phyloP scores from a whole-genome alignment of 1,140 invertebrate genomes.

The Diachasmimorpha longicaudata region DNA sequence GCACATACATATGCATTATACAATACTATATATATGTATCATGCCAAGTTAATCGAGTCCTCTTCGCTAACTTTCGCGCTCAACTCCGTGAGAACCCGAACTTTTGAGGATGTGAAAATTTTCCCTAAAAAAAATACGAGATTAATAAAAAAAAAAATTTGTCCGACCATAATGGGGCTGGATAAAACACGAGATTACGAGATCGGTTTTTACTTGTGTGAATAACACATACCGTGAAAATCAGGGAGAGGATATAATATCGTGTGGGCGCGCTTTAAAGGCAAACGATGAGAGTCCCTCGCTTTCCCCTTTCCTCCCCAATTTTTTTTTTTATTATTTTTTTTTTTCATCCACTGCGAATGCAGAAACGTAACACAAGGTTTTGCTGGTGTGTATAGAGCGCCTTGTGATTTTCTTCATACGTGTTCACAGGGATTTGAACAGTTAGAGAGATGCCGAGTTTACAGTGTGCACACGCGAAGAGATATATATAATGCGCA shows the following conservation, averaged over 20 bases:
- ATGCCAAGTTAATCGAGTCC: neutral
- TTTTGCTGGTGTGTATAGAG: conserved; percentile 3
- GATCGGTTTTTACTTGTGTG: neutral
- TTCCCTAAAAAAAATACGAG: neutral
- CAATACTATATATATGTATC: neutral
- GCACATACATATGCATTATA: neutral
- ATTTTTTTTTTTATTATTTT: neutral
- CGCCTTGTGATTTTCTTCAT: conserved; percentile 3
- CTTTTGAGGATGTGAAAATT: conserved; percentile 11
- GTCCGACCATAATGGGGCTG: neutral
- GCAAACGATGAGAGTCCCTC: conserved; percentile 11
- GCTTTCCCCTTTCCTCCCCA: conserved; percentile 8
- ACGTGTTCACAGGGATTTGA: conserved; percentile 17
- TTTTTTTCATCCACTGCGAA: neutral
- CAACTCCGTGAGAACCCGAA: conserved; percentile 24
- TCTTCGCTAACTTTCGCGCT: neutral
- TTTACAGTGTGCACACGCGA: neutral
- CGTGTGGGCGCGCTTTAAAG: conserved; percentile 18
- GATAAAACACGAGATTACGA: conserved; percentile 25
- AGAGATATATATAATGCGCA: conserved; percentile 9
- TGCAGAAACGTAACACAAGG: neutral
- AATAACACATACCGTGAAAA: conserved; percentile 5
- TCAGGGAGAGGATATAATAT: conserved; percentile 10
- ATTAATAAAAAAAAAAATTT: neutral
- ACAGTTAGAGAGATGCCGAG: neutral